Evolutionary conservation across 1,140 invertebrate species (phyloP), one percentile per base, ranked within the genome.

Genomic region (Geopemphigus sp.): DNA sequence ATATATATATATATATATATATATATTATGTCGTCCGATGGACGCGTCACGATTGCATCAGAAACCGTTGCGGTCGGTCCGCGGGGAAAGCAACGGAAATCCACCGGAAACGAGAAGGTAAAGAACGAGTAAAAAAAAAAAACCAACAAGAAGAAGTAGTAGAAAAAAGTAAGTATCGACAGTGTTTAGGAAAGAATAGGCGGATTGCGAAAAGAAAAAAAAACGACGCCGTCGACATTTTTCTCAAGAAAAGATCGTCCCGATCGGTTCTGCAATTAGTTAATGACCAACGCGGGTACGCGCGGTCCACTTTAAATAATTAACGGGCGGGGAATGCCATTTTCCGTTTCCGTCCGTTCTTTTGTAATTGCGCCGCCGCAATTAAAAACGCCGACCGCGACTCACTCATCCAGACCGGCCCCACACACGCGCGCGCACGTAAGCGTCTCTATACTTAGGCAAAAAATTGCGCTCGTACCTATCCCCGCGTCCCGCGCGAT

Each of bases 281-380:
- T 78, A 78, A 63, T 78, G 53, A 76, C 73, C 14, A 39, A 57
- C 73, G 26, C 39, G 39, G 39, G 39, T 54, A 56, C 57, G 59
- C 32, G 32, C n/a, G 74, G 56, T 63, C 56, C 32, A 63, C 57
- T 78, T 78, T 78, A 78, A 78, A 78, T 78, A 78, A 78, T 78
- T 78, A 78, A 63, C 56, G 17, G 15, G 22, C 56, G 32, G 73
- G 73, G 72, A 74, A 76, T 76, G 32, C 29, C 15, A 11, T 76
- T 59, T 63, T 15, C 29, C 11, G 32, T 24, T 19, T 45, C 17
- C 17, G 26, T n/a, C 22, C 22, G 74, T 47, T 15, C 47, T 63
- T 57, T 47, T 63, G 74, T 59, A 78, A 78, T 78, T 14, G n/a
- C 72, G 29, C 74, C 74, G 74, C 74, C 57, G 22, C 22, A 63